phyloP scores from a whole-genome alignment of 2,113 vertebrate genomes.

The Dendrocopos noguchii region DNA sequence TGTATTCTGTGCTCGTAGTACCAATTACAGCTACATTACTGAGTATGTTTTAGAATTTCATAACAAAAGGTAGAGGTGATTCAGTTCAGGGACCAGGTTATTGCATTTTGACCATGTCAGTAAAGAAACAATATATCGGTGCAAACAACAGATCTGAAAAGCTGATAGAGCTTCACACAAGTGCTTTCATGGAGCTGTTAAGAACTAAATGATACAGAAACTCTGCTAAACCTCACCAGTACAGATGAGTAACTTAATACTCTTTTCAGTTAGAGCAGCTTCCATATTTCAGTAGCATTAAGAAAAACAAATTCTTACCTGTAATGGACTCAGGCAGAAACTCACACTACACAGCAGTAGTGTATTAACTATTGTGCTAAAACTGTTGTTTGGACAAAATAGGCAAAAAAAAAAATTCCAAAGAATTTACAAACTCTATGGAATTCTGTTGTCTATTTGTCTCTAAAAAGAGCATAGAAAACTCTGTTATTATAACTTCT shows the following conservation, averaged over 20 bases:
- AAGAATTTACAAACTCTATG: background rate
- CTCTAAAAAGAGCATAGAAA: background rate
- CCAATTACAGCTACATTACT: background rate
- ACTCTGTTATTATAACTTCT: slow-evolving; percentile 35
- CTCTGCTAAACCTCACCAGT: background rate
- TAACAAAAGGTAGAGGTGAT: background rate
- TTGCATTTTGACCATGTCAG: background rate
- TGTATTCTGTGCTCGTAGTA: background rate
- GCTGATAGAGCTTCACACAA: background rate
- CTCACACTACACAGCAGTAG: background rate
- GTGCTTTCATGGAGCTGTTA: background rate
- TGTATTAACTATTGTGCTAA: background rate
- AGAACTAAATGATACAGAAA: background rate
- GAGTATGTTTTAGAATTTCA: background rate
- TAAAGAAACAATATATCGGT: background rate
- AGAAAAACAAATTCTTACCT: slow-evolving; percentile 22
- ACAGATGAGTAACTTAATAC: background rate
- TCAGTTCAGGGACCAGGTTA: background rate
- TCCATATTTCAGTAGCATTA: background rate
- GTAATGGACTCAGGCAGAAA: background rate
- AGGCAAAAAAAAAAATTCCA: slow-evolving; percentile 10
- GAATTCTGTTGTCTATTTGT: slow-evolving; percentile 13
- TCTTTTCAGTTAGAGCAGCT: background rate
- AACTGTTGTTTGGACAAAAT: slow-evolving; percentile 11
- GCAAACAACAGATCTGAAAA: background rate